Conservation (phyloP, 2,113 vertebrate species). For the Alethe diademata region DNA sequence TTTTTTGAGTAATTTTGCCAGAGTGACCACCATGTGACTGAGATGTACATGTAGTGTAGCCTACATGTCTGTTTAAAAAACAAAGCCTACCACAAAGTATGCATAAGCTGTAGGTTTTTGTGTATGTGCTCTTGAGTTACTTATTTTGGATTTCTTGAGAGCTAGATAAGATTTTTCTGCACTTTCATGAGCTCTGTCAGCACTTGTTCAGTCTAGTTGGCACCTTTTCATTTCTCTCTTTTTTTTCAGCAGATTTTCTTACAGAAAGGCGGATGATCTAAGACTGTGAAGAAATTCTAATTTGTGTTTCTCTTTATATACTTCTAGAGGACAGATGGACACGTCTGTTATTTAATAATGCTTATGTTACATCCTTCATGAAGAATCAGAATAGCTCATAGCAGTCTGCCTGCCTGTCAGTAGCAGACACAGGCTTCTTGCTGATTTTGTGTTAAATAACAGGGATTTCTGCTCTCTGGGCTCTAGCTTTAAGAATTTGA, state of each 20-base stretch:
- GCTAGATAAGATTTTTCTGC: conserved; percentile 47
- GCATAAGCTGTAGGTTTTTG: background rate
- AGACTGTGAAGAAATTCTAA: conserved; percentile 58
- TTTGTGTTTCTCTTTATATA: conserved; percentile 52
- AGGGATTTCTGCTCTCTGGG: background rate
- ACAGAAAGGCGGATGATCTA: conserved; percentile 49
- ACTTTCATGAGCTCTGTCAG: conserved; percentile 65
- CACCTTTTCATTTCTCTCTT: conserved; percentile 42
- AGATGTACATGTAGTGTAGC: background rate
- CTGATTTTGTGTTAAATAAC: conserved; percentile 17
- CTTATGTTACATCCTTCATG: conserved; percentile 45
- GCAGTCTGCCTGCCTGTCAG: conserved; percentile 51
- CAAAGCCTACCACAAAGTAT: background rate
- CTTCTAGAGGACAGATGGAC: conserved; percentile 63
- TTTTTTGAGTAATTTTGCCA: background rate
- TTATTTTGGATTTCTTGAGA: conserved; percentile 51
- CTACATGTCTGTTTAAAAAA: background rate
- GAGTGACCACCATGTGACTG: background rate
- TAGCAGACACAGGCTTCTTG: conserved; percentile 22
- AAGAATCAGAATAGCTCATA: conserved; percentile 39
- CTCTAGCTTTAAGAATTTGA: background rate
- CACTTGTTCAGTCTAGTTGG: conserved; percentile 65
- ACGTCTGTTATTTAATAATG: conserved; percentile 56
- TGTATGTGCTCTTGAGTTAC: conserved; percentile 11
- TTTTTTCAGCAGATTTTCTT: conserved; percentile 56